These are phyloP conservation scores for Eurytoma californica DNA, from an alignment of 2,888 invertebrate genomes.

Conservation along the genomic window DNA sequence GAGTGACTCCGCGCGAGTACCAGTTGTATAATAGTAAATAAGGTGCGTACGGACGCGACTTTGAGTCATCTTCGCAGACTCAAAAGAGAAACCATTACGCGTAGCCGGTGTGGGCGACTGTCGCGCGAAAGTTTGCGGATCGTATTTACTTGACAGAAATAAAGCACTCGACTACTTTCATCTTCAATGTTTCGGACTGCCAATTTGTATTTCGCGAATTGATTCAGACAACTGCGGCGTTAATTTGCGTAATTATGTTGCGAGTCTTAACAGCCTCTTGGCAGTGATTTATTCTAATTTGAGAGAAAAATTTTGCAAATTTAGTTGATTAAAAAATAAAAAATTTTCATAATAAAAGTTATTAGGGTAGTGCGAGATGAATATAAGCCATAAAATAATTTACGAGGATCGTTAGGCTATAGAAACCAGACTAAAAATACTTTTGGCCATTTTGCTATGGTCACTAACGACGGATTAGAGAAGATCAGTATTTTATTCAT, in stretches of 20 bases:
- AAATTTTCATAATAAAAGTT: not conserved
- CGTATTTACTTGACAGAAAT: conserved; percentile 46
- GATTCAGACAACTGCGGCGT: too few relatives aligned
- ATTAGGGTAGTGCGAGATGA: not conserved
- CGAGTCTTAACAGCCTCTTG: too few relatives aligned
- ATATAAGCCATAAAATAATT: not conserved
- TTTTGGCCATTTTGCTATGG: not conserved
- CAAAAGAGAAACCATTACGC: conserved; percentile 17
- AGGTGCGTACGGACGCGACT: not conserved
- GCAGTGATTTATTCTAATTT: too few relatives aligned
- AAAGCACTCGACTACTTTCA: conserved; percentile 27
- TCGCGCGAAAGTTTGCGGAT: conserved; percentile 17
- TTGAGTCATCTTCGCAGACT: conserved; percentile 25
- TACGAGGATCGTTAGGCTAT: not conserved
- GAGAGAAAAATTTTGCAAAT: not conserved
- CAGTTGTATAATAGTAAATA: conserved; percentile 36
- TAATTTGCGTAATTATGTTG: too few relatives aligned
- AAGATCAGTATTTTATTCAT: conserved; percentile 37
- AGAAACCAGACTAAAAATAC: conserved; percentile 45
- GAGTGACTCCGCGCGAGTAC: not conserved
- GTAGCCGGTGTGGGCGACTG: conserved; percentile 13
- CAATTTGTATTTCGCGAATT: conserved; percentile 22
- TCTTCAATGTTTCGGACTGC: conserved; percentile 29
- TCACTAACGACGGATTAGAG: conserved; percentile 36
- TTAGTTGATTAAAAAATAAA: not conserved